Evolutionary conservation across 2,797 vertebrate genomes (phyloP), one percentile per base, ranked within the genome.

Genomic region (Hybognathus amarus): DNA sequence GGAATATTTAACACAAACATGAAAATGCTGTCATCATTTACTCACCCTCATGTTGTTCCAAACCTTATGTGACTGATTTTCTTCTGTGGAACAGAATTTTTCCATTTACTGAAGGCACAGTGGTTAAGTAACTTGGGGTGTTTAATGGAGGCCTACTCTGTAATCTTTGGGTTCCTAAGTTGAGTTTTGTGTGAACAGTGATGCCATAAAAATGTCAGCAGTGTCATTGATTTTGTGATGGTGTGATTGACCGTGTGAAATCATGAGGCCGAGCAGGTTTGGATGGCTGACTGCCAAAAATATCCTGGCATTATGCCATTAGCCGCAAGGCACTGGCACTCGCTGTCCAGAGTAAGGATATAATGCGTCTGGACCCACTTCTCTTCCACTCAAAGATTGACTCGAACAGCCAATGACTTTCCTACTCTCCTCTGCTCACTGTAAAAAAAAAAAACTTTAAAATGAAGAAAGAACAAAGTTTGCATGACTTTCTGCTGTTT

Each of bases 221-320:
- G 3, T 74, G 70, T 82, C 80, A 66, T 22, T 82, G 80, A 74
- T 74, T 75, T 38, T 64, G 30, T 82, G 56, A 63, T 82, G 80
- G 33, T 82, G 56, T 74, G 80, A 73, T 47, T 74, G 56, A 74
- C 59, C 47, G n/a, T 66, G 59, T 75, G 61, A 36, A 82, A 82
- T 50, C 36, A 73, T 47, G 56, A 73, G 42, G 69, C 56, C 10
- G 18, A 47, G 59, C 45, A 74, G 56, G 56, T 66, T 74, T 82
- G 59, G 80, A 45, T 38, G 42, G 42, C 80, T 75, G 80, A 63
- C 56, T 82, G 80, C 75, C 80, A 66, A 75, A 82, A 82, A 66
- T 64, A 66, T 52, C 71, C 70, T 74, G 80, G 69, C 59, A 66
- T 52, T 74, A 52, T 75, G 42, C 59, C 80, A 54, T 82, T 82